phyloP scores from a whole-genome alignment of 2,797 vertebrate species.

The Prunella strophiata region DNA sequence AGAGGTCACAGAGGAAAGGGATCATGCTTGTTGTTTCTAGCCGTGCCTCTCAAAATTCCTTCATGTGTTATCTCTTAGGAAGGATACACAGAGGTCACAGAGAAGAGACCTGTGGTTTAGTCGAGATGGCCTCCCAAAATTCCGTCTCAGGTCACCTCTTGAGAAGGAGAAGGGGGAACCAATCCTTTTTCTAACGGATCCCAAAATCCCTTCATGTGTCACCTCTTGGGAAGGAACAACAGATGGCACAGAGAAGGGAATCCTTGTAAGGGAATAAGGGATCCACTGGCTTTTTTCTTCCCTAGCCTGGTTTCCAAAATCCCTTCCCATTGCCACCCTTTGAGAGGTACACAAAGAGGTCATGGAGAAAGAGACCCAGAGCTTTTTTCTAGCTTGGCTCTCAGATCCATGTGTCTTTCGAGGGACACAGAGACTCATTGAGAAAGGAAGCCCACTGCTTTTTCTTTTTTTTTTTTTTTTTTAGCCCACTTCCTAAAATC shows the following conservation, averaged over 20 bases:
- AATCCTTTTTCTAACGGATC: not conserved
- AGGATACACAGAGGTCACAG: too few relatives aligned
- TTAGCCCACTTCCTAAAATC: not conserved
- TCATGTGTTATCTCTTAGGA: not conserved
- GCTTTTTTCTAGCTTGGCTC: not conserved
- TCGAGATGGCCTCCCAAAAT: too few relatives aligned
- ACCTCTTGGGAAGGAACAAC: not conserved
- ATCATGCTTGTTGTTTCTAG: not conserved
- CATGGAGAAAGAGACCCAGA: too few relatives aligned
- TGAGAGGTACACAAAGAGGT: not conserved
- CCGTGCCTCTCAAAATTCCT: not conserved
- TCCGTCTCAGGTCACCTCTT: too few relatives aligned
- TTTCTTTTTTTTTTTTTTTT: too few relatives aligned
- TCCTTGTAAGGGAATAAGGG: too few relatives aligned
- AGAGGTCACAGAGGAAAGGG: too few relatives aligned
- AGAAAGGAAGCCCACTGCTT: not conserved
- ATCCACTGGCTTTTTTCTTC: too few relatives aligned
- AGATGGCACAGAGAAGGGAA: not conserved
- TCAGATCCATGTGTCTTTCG: not conserved
- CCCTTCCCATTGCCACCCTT: rapidly evolving
- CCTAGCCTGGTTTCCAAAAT: not conserved
- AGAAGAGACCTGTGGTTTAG: too few relatives aligned
- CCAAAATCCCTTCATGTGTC: not conserved
- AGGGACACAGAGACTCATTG: rapidly evolving
- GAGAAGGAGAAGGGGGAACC: not conserved